Conservation (phyloP, 2,888 invertebrate species). For the Ditula angustiorana region DNA sequence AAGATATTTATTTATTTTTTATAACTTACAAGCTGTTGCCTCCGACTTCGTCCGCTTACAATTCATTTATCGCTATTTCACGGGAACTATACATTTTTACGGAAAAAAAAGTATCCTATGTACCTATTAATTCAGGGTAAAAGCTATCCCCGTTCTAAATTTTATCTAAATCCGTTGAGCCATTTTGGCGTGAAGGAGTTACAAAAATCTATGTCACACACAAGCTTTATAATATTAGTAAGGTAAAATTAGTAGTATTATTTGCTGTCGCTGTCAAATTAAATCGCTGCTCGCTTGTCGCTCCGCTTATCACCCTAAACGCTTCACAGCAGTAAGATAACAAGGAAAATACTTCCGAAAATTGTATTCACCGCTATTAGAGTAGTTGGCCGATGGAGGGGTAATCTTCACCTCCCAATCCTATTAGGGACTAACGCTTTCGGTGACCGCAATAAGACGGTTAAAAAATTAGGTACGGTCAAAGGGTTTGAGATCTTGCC, state of each 20-base stretch:
- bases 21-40: too few species aligned
- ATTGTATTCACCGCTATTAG: constrained; percentile 36
- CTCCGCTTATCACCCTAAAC: constrained; percentile 4
- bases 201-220: too few species aligned
- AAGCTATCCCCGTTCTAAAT: too few species aligned
- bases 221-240: too few species aligned
- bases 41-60: too few species aligned
- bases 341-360: constrained; percentile 35
- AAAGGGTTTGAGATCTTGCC: neutral
- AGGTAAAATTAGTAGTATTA: neutral
- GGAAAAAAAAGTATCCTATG: too few species aligned
- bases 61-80: too few species aligned
- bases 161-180: too few species aligned
- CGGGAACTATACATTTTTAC: too few species aligned
- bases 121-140: too few species aligned
- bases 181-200: too few species aligned
- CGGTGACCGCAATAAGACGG: neutral
- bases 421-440: neutral
- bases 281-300: neutral
- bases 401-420: constrained; percentile 25
- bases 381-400: constrained; percentile 15
- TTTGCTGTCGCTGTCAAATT: neutral
- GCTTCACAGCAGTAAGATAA: constrained; percentile 10
- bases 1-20: too few species aligned
- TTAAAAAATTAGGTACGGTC: neutral